Conservation (phyloP, 2,113 vertebrate species). For the Amblyopsis rosae region DNA sequence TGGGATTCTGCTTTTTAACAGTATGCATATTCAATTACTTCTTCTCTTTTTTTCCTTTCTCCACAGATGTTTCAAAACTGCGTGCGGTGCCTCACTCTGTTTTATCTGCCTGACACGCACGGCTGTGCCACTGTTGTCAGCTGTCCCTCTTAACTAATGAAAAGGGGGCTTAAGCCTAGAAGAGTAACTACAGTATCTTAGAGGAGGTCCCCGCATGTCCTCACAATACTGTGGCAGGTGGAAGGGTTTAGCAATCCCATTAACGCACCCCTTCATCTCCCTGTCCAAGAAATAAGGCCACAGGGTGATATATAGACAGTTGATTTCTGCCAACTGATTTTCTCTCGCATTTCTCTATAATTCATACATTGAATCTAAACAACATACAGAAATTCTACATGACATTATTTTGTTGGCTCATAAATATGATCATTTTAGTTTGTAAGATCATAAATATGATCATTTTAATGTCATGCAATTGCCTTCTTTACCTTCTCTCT, state of each 20-base stretch:
- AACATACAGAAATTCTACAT: not conserved
- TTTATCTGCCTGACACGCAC: conserved; percentile 16
- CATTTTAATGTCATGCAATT: too few species aligned
- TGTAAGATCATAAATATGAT: not conserved
- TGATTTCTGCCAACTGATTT: not conserved
- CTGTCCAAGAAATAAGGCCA: conserved; percentile 38
- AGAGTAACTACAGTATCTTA: conserved; percentile 42
- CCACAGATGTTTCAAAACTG: too few species aligned
- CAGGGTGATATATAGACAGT: conserved; percentile 10
- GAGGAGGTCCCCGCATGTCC: conserved; percentile 33
- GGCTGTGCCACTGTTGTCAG: conserved; percentile 17
- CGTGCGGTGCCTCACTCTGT: not conserved
- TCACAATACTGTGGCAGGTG: conserved; percentile 50
- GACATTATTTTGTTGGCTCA: not conserved
- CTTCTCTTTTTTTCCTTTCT: too few species aligned
- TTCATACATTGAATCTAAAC: too few species aligned
- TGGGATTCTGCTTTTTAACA: too few species aligned
- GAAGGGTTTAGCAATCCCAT: conserved; percentile 51
- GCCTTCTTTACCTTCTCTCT: too few species aligned
- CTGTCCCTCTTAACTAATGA: conserved; percentile 52
- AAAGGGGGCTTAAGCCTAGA: conserved; percentile 49
- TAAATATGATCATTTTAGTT: not conserved
- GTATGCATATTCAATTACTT: too few species aligned
- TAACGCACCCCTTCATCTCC: conserved; percentile 53
- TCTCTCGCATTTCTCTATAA: too few species aligned